Percentiles rank a stretch among this genome's conserved stretches.
These are phyloP conservation scores for Hemibagrus guttatus DNA, from an alignment of 2,797 vertebrate species.

Conservation along the genomic window DNA sequence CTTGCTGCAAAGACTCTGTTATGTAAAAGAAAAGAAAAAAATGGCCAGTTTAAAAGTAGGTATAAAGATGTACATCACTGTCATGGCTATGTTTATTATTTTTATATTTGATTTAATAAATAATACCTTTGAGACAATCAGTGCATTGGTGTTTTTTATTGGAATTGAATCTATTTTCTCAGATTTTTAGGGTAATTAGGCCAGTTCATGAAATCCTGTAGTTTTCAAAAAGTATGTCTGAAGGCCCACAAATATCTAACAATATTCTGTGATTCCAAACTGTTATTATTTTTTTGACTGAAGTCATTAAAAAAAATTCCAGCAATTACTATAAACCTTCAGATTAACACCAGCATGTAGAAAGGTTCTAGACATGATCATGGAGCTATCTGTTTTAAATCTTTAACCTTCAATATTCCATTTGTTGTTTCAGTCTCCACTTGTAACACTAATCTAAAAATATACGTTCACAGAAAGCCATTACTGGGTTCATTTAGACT, in stretches of 20 bases:
- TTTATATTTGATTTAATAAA: not conserved
- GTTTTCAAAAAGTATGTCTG: not conserved
- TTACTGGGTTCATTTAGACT: not conserved
- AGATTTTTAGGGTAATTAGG: not conserved
- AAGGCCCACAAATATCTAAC: not conserved
- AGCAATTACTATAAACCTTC: not conserved
- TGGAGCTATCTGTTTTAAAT: not conserved
- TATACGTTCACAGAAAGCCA: not conserved
- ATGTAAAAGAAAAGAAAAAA: not conserved
- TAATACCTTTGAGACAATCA: not conserved
- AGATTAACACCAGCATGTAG: not conserved
- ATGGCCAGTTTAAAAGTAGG: not conserved
- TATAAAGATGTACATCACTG: not conserved
- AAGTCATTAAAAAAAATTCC: not conserved
- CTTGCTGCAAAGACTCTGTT: not conserved
- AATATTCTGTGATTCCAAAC: not conserved
- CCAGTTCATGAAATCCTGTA: not conserved
- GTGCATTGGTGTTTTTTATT: not conserved
- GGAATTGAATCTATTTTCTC: not conserved
- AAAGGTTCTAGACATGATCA: not conserved
- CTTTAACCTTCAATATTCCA: not conserved
- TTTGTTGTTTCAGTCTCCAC: not conserved
- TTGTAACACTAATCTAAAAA: not conserved
- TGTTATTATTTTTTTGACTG: not conserved
- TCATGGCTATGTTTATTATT: not conserved